Conservation (phyloP, 2,113 vertebrate genomes). For the Chroicocephalus ridibundus region DNA sequence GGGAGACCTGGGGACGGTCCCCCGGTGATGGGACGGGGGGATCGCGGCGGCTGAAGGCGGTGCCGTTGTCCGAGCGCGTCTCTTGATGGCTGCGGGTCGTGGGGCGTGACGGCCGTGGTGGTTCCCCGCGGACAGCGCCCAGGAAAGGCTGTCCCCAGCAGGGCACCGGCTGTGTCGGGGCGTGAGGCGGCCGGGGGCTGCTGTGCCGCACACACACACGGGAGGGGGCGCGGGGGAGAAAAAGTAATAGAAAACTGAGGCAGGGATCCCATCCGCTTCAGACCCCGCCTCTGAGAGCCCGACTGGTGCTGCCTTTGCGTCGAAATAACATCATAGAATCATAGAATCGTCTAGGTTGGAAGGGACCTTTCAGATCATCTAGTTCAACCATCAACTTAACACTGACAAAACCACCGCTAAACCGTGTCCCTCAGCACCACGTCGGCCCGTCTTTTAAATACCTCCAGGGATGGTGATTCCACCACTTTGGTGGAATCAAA, state of each 20-base stretch:
- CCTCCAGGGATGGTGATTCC: background rate
- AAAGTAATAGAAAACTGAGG: too few relatives aligned
- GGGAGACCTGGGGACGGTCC: too few relatives aligned
- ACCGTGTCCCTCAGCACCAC: background rate
- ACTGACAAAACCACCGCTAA: background rate
- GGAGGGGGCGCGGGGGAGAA: too few relatives aligned
- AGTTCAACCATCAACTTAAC: background rate
- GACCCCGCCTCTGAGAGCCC: background rate
- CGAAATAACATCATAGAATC: background rate
- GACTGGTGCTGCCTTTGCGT: fast-evolving
- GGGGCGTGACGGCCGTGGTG: background rate
- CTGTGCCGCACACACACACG: background rate
- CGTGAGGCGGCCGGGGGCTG: background rate
- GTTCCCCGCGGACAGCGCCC: background rate
- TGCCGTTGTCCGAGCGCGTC: background rate
- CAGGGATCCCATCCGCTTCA: background rate
- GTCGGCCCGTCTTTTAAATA: background rate
- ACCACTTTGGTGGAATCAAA: too few relatives aligned
- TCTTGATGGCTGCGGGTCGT: too few relatives aligned
- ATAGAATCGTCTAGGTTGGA: background rate
- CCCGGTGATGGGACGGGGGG: background rate
- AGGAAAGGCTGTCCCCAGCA: background rate
- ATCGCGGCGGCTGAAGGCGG: background rate
- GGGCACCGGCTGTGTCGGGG: background rate
- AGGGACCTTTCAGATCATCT: background rate